Conservation (phyloP, 2,113 vertebrate species). For the Indicator indicator region DNA sequence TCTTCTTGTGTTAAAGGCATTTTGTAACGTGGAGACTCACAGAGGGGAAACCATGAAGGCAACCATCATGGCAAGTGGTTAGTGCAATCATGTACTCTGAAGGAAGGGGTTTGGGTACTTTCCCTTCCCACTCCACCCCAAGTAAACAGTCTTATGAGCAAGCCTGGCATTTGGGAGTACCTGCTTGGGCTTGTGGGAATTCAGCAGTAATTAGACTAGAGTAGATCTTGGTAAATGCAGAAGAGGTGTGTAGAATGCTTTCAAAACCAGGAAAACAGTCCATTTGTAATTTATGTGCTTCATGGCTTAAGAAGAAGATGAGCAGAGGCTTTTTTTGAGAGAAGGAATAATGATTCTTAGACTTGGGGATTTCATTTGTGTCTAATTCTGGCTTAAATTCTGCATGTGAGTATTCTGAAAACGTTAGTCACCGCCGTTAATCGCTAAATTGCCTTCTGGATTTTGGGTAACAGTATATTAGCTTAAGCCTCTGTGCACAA, state of each 20-base stretch:
- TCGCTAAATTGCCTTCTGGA: conserved; percentile 11
- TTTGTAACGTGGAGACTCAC: neutral
- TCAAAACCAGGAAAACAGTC: neutral
- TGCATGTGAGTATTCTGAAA: conserved; percentile 4
- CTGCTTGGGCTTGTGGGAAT: neutral
- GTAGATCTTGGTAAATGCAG: neutral
- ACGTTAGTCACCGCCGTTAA: conserved; percentile 1
- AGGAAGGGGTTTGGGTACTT: neutral
- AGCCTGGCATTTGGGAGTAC: neutral
- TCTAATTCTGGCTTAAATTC: neutral
- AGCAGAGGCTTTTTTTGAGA: neutral
- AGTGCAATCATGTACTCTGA: fast-evolving
- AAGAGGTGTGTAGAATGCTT: neutral
- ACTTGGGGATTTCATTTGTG: neutral
- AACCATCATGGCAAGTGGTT: fast-evolving
- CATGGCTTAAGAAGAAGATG: neutral
- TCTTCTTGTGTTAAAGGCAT: neutral
- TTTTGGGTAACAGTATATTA: neutral
- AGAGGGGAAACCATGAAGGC: neutral
- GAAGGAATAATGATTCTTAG: neutral
- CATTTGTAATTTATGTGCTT: neutral
- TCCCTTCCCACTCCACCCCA: neutral
- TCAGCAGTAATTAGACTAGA: neutral
- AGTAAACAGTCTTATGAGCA: neutral
- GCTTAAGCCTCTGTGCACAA: neutral